Evolutionary conservation across 2,888 invertebrate genomes (phyloP).

Genomic region (Ectobius pallidus): DNA sequence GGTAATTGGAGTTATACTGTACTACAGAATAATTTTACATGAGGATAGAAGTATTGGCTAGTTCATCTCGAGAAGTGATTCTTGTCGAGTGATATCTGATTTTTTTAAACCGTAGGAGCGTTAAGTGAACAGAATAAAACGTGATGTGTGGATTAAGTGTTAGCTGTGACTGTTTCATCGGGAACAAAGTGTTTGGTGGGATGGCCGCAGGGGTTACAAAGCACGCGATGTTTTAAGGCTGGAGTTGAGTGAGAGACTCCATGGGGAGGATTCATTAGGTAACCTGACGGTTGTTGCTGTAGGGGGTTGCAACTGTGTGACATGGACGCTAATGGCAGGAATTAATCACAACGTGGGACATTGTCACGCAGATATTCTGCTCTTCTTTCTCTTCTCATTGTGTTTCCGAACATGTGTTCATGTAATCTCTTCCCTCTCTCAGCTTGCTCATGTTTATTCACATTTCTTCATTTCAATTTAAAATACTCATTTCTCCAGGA

Average conservation of each 20-base stretch:
- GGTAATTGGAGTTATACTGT: no score
- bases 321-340: slow-evolving; percentile 33
- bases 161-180: slow-evolving; percentile 8
- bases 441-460: no score
- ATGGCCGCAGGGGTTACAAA: slow-evolving; percentile 16
- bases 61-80: no score
- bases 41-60: no score
- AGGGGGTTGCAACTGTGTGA: slow-evolving; percentile 19
- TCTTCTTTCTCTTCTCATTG: background rate
- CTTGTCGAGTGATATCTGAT: no score
- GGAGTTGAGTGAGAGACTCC: slow-evolving; percentile 14
- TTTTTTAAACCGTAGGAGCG: no score
- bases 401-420: slow-evolving; percentile 16
- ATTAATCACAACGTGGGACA: slow-evolving; percentile 34
- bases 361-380: slow-evolving; percentile 27
- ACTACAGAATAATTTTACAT: no score
- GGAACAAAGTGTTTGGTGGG: slow-evolving; percentile 22
- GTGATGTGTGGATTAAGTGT: no score
- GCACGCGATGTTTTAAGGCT: slow-evolving; percentile 27
- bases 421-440: background rate
- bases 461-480: no score
- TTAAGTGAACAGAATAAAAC: no score
- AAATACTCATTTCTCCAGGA: no score
- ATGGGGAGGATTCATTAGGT: slow-evolving; percentile 26
- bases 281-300: slow-evolving; percentile 17